Evolutionary conservation across 2,888 invertebrate species (phyloP), one percentile per base, ranked within the genome.

Genomic region (Troilus luridus): DNA sequence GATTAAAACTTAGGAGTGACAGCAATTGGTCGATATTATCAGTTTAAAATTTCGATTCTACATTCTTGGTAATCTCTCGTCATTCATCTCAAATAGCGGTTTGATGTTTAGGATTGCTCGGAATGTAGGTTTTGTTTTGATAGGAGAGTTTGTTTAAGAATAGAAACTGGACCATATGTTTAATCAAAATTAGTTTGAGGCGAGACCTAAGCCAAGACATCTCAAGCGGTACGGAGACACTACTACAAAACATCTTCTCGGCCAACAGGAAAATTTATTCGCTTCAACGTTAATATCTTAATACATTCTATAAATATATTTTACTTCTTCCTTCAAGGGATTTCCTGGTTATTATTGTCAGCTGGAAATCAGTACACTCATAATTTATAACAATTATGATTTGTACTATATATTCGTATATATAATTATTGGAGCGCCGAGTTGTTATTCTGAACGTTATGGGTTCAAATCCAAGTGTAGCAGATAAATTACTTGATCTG

Each of bases 111-210:
- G 67, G 10, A 67, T 24, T 67, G 67, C 24, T 12, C 19, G 27
- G 27, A 41, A 77, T 77, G 72, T 41, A 77, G 72, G 72, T 77
- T 41, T 41, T 77, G 72, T 77, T 77, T 77, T 77, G 72, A 77
- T 41, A 2, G 27, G 41, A 17, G 72, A 77, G 72, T 14, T 77
- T 77, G 72, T 77, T 77, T 77, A 41, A 77, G 41, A 77, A 77
- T 77, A 77, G 72, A 77, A 77, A 77, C 41, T 77, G 72, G 72
- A 41, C 27, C 72, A 77, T 72, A 24, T 72, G 72, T 72, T 72
- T 72, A 72, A 72, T 77, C 72, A 77, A 77, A 77, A 77, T 77
- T 19, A 41, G 11, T 11, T 41, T 6, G 12, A 8, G 27, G 17
- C 17, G 17, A 41, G 72, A 41, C 72, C 27, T 41, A 41, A 27